Conservation (phyloP, 2,113 vertebrate genomes). For the Alosa alosa region DNA sequence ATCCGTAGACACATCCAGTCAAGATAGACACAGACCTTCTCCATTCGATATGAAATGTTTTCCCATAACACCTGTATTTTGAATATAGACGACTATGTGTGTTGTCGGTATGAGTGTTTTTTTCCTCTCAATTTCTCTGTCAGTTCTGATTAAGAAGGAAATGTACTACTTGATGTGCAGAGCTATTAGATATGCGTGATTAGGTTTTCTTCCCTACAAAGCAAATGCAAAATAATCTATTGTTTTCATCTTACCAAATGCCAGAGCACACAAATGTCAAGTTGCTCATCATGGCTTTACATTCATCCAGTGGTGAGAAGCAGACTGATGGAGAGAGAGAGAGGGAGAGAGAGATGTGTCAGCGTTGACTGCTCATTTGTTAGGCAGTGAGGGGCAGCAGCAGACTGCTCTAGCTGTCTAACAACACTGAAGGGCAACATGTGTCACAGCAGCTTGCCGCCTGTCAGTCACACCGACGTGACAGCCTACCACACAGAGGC, state of each 20-base stretch:
- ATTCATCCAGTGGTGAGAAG: background rate
- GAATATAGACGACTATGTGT: background rate
- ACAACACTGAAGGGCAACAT: background rate
- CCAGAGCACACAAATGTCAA: slow-evolving; percentile 6
- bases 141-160: background rate
- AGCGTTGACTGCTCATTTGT: background rate
- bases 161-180: background rate
- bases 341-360: background rate
- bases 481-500: background rate
- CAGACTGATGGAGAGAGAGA: background rate
- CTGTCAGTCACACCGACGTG: background rate
- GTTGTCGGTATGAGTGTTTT: background rate
- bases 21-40: background rate
- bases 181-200: background rate
- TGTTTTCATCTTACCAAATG: background rate
- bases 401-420: background rate
- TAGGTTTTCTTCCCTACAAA: background rate
- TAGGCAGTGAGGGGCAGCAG: background rate
- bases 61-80: background rate
- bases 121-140: background rate
- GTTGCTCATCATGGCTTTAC: background rate
- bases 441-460: background rate
- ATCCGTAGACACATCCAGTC: no score
- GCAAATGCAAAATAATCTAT: background rate
- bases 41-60: background rate